A percentile compares a stretch with the other conserved stretches of the same genome.
Evolutionary conservation across 2,113 vertebrate genomes (phyloP).

Genomic region (Malurus elegans): DNA sequence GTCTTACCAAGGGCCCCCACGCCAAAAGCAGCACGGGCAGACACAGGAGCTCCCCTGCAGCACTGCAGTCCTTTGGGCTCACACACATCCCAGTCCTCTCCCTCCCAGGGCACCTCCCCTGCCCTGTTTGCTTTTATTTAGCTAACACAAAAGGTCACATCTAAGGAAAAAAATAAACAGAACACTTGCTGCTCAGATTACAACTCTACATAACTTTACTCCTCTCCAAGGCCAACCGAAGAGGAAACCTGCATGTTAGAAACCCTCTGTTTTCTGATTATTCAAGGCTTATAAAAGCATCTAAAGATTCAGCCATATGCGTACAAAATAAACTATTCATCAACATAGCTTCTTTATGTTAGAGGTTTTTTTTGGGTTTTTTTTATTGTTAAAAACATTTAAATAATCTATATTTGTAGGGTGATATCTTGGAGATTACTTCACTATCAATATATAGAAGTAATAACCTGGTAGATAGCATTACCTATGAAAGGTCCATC

Average conservation of each 20-base stretch:
- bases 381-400: conserved; percentile 75
- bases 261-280: conserved; percentile 54
- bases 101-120: background rate
- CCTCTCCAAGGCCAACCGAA: conserved; percentile 41
- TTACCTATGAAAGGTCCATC: conserved; percentile 87
- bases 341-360: conserved; percentile 58
- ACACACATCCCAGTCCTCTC: background rate
- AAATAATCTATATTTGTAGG: conserved; percentile 86
- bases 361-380: background rate
- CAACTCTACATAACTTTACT: conserved; percentile 38
- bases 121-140: conserved; percentile 8
- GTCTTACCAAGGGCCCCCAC: background rate
- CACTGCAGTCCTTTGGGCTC: background rate
- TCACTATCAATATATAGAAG: conserved; percentile 87
- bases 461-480: conserved; percentile 88
- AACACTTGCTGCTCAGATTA: conserved; percentile 44
- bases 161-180: conserved; percentile 53
- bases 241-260: background rate
- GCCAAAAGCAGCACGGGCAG: background rate
- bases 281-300: conserved; percentile 65
- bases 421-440: conserved; percentile 85
- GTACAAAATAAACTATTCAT: conserved; percentile 72
- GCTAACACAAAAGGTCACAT: conserved; percentile 52
- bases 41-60: background rate
- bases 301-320: conserved; percentile 47